Evolutionary conservation across 2,888 invertebrate genomes (phyloP).

Genomic region (Girardia tigrina): DNA sequence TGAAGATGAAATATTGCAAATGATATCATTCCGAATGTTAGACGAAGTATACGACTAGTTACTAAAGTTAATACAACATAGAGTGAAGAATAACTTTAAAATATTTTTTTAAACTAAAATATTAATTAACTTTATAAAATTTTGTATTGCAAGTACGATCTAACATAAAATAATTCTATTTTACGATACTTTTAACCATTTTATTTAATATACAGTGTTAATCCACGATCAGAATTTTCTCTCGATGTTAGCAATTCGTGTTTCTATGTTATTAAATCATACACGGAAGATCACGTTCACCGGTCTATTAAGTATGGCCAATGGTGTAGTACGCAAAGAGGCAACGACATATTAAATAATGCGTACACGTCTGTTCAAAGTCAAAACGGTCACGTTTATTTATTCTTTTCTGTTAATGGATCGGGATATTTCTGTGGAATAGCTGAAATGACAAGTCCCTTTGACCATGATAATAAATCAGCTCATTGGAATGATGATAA

Average conservation of each 20-base stretch:
- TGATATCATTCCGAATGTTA: no score
- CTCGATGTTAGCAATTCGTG: neutral
- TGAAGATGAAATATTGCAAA: no score
- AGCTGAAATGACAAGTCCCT: constrained; percentile 86
- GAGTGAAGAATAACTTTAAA: no score
- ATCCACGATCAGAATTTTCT: constrained; percentile 19
- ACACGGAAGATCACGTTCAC: constrained; percentile 93
- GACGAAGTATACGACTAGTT: no score
- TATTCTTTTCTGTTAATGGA: constrained; percentile 89
- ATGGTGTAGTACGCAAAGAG: constrained; percentile 98
- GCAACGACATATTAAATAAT: constrained; percentile 77
- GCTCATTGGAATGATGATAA: constrained; percentile 97
- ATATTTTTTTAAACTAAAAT: no score
- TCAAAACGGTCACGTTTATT: constrained; percentile 61
- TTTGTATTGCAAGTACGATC: no score
- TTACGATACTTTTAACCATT: no score
- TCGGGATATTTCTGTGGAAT: constrained; percentile 96
- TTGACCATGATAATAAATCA: constrained; percentile 81
- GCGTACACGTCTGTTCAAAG: constrained; percentile 57
- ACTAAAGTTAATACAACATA: no score
- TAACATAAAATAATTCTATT: no score
- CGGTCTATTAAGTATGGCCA: constrained; percentile 94
- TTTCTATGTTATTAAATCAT: constrained; percentile 93
- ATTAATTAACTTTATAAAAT: no score
- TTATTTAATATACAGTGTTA: neutral